Percentiles rank a stretch among this genome's conserved stretches.
Conservation (phyloP, 2,797 vertebrate genomes). For the Scolopax rusticola region DNA sequence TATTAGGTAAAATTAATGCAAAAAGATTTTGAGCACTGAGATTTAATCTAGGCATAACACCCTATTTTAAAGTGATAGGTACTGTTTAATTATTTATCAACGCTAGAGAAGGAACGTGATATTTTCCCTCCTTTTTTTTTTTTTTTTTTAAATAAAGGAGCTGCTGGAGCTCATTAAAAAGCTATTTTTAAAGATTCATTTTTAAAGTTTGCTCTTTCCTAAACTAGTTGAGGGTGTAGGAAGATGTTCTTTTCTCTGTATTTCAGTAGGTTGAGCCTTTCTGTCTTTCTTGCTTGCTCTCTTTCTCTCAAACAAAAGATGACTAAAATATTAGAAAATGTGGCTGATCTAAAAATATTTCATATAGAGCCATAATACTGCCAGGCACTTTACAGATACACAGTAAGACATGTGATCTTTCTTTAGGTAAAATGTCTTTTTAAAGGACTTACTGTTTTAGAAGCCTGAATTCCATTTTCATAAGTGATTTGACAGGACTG, state of each 20-base stretch:
- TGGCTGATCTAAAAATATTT: conserved; percentile 45
- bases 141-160: conserved; percentile 48
- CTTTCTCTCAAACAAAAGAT: conserved; percentile 50
- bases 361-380: conserved; percentile 57
- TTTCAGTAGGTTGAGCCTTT: conserved; percentile 32
- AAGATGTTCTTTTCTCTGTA: conserved; percentile 2
- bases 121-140: conserved; percentile 32
- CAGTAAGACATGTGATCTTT: neutral
- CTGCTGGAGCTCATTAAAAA: conserved; percentile 66
- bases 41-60: conserved; percentile 59
- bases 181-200: conserved; percentile 8
- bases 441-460: conserved; percentile 6
- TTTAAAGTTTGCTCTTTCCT: conserved; percentile 37
- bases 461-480: conserved; percentile 20
- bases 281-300: neutral
- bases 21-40: conserved; percentile 54
- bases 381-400: conserved; percentile 60
- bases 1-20: conserved; percentile 27
- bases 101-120: conserved; percentile 27
- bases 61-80: conserved; percentile 62
- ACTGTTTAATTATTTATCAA: conserved; percentile 65
- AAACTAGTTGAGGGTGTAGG: neutral
- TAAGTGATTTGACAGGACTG: neutral
- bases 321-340: conserved; percentile 37
- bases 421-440: conserved; percentile 15